phyloP scores from a whole-genome alignment of 2,888 invertebrate genomes.

The Apamea epomidion region DNA sequence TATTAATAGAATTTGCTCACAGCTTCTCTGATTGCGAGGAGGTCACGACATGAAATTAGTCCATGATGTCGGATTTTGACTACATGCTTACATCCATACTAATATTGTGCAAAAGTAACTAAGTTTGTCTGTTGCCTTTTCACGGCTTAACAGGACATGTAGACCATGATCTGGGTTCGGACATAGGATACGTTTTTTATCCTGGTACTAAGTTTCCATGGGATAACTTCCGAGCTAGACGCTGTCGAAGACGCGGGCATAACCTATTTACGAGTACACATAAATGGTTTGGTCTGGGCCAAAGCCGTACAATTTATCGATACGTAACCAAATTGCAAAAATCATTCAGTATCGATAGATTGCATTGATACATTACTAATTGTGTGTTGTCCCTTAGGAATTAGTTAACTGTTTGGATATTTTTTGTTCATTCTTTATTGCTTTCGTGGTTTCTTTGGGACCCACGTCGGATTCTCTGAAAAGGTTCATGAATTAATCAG shows the following conservation, averaged over 20 bases:
- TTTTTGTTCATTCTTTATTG: conserved; percentile 60
- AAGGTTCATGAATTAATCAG: conserved; percentile 60
- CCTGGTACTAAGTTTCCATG: background rate
- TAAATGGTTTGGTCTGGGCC: background rate
- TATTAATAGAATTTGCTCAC: background rate
- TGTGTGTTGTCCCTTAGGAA: conserved; percentile 50
- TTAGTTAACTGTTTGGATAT: conserved; percentile 60
- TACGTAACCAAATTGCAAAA: background rate
- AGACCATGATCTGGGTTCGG: background rate
- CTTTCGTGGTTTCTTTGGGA: conserved; percentile 51
- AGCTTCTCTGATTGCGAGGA: background rate
- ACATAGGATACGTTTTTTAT: too few species aligned
- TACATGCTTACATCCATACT: background rate
- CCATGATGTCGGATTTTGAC: background rate
- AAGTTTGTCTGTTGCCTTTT: background rate
- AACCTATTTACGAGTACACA: background rate
- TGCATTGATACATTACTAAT: conserved; percentile 30
- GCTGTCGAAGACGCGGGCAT: background rate
- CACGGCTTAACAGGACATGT: background rate
- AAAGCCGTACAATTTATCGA: background rate
- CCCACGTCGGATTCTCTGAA: conserved; percentile 30
- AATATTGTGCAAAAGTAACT: background rate
- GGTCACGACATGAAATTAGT: background rate
- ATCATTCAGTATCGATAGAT: conserved; percentile 2
- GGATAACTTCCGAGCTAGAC: background rate